Conservation (phyloP, 2,888 invertebrate species). For the Elaeidobius kamerunicus region DNA sequence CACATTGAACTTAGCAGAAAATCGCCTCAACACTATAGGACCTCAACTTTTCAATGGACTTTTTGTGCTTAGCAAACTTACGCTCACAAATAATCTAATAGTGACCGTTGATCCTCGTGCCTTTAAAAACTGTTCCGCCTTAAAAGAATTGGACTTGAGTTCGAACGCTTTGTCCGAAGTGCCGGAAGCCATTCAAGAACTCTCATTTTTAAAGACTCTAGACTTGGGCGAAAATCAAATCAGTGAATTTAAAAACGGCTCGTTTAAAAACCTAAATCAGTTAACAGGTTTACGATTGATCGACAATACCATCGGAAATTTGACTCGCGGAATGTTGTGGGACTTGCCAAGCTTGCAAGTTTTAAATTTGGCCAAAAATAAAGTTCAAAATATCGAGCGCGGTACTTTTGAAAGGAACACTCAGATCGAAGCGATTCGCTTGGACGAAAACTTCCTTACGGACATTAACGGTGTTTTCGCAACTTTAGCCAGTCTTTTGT, state of each 20-base stretch:
- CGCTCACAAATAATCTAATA: conserved; percentile 81
- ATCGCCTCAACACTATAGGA: conserved; percentile 77
- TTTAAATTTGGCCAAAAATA: conserved; percentile 85
- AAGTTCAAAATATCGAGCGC: conserved; percentile 79
- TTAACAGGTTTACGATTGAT: conserved; percentile 84
- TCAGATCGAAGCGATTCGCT: conserved; percentile 79
- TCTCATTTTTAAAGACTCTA: conserved; percentile 80
- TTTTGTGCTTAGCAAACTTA: conserved; percentile 78
- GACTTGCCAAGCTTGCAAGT: conserved; percentile 81
- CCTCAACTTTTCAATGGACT: conserved; percentile 80
- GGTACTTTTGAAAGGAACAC: conserved; percentile 79
- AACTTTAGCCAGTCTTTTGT: conserved; percentile 76
- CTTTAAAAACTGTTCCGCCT: conserved; percentile 82
- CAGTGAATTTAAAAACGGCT: conserved; percentile 75
- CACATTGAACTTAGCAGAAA: conserved; percentile 85
- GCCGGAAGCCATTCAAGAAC: conserved; percentile 77
- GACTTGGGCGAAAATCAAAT: conserved; percentile 93
- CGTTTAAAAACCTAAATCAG: conserved; percentile 81
- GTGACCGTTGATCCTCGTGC: conserved; percentile 75
- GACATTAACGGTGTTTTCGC: conserved; percentile 90
- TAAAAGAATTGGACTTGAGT: conserved; percentile 85
- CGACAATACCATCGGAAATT: conserved; percentile 84
- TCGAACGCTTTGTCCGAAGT: conserved; percentile 80
- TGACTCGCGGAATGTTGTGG: conserved; percentile 82
- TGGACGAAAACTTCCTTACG: conserved; percentile 84